Conservation (phyloP, 2,797 vertebrate species). For the Falco rusticolus region DNA sequence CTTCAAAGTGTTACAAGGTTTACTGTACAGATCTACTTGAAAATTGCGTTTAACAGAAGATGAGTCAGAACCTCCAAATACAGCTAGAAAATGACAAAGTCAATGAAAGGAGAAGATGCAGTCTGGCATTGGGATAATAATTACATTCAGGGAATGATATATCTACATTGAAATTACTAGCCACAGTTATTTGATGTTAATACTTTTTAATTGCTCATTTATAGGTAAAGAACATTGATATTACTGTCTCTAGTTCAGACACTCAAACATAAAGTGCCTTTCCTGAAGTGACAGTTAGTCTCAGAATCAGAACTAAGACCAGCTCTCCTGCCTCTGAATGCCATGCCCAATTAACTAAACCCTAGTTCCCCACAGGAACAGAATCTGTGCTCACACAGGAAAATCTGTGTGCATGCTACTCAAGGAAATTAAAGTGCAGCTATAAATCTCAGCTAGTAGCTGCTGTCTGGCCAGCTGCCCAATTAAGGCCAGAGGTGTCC, state of each 20-base stretch:
- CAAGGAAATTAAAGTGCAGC: slow-evolving; percentile 57
- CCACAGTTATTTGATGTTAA: slow-evolving; percentile 24
- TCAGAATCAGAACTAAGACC: slow-evolving; percentile 17
- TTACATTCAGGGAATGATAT: not conserved
- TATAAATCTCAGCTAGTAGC: slow-evolving; percentile 58
- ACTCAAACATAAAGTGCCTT: not conserved
- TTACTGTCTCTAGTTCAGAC: not conserved
- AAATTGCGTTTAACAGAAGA: slow-evolving; percentile 17
- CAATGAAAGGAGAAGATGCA: not conserved
- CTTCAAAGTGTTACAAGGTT: not conserved
- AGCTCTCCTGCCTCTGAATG: slow-evolving; percentile 46
- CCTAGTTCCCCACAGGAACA: slow-evolving; percentile 18
- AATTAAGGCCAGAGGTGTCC: slow-evolving; percentile 65
- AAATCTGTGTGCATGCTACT: slow-evolving; percentile 49
- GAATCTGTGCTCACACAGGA: slow-evolving; percentile 41
- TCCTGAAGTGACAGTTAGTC: slow-evolving; percentile 3
- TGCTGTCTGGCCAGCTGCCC: slow-evolving; percentile 60
- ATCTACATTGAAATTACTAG: not conserved
- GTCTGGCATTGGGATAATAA: not conserved
- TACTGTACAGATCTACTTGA: not conserved
- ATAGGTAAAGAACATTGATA: not conserved
- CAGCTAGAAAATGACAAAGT: slow-evolving; percentile 4
- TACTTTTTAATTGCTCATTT: slow-evolving; percentile 40
- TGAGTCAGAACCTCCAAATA: not conserved
- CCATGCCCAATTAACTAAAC: slow-evolving; percentile 57